Base-by-base conservation (phyloP, 2,888 invertebrate genomes). In the Hemithea aestivaria region DNA sequence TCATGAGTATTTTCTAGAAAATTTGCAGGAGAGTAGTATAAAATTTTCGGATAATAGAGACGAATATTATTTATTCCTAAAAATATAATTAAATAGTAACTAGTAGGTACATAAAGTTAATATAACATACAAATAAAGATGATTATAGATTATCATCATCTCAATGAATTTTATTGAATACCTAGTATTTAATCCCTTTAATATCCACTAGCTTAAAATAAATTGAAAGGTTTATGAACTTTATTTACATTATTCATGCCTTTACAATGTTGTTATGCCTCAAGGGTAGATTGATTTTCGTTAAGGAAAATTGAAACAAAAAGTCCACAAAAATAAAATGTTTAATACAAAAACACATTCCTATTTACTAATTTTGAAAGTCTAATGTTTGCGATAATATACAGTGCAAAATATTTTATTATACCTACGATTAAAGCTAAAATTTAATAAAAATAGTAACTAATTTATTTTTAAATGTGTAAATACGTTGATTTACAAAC, bases 351-450 rank as follows among this genome's bases (percentile, higher is more conserved):
- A 40, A 41, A 45, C 32, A 12, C 42, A 42, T 34, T 11, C 27
- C 30, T 38, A 40, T 36, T 45, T 41, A 51, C 47, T 52, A 30
- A 48, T 45, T 48, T 48, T 40, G 39, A 39, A 32, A 38, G 20
- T 38, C 35, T 28, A 30, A 31, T 36, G 20, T 40, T 38, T 39
- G 30, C 28, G 20, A 27, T 36, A 22, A 26, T 25, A 26, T 39
- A 39, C 39, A 39, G 22, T 26, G 7, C 5, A 29, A 9, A 25
- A 16, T 23, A 23, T 23, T 23, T 7, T 23, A 23, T 23, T 35
- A 23, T 30, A 26, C n/a, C 10, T 29, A 27, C n/a, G n/a, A 30
- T 27, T 29, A 39, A 27, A 32, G 2, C 32, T 34, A 38, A 7
- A 16, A 5, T 16, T 20, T 5, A 20, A 7, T 28, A 27, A 23